Evolutionary conservation across 2,113 vertebrate genomes (phyloP), one percentile per base, ranked within the genome.

Genomic region (Cyphomyrus plagiostoma): DNA sequence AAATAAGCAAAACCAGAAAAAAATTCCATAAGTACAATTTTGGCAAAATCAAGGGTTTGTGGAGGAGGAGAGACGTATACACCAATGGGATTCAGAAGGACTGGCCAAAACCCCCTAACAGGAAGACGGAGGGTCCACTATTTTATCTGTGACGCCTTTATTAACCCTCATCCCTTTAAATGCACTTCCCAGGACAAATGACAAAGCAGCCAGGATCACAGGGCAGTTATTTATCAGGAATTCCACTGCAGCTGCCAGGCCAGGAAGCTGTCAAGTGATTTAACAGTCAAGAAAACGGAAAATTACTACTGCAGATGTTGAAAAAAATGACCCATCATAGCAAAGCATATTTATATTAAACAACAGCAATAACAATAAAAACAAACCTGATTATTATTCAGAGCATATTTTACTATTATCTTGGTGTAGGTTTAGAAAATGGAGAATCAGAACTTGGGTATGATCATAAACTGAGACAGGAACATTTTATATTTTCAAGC

Each of bases 171-270:
- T n/a, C 62, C 88, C 86, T 89, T 56, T 80, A 77, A 90, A 86
- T 48, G 39, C 83, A 89, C 89, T 74, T 42, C 56, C 89, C 66
- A 89, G 89, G 48, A 90, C 77, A 88, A 92, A 90, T 88, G 46
- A 88, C 89, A 91, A 88, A 90, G 88, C 89, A 91, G 80, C 85
- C 87, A 62, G 90, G 89, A 89, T 91, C 90, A 89, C 45, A 52
- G 88, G 66, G 87, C 70, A 56, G 58, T 87, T 86, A 70, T 80
- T 86, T 85, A 39, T 46, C n/a, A 89, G 88, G 83, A 88, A 53
- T 90, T 87, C 62, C 58, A 89, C 46, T 74, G n/a, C 56, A 49
- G 80, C 53, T 80, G 88, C 56, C 30, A 86, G 88, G 11, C 4
- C 21, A 77, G 82, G 46, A 46, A 85, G 53, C 23, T 46, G 85